phyloP scores from a whole-genome alignment of 2,797 vertebrate species.

The Cyclura pinguis region DNA sequence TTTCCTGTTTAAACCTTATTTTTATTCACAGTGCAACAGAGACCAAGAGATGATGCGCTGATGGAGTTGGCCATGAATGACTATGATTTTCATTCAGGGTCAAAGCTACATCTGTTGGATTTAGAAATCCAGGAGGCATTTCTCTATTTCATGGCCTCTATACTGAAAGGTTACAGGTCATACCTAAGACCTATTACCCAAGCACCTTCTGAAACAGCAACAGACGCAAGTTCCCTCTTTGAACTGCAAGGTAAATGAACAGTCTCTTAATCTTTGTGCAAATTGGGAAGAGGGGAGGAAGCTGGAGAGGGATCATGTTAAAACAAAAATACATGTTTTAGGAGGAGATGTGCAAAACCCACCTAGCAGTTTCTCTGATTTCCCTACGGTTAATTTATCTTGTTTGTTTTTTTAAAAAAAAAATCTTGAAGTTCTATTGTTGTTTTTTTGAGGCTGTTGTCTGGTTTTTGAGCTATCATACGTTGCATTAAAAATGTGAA shows the following conservation, averaged over 20 bases:
- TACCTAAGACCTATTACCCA: slow-evolving; percentile 96
- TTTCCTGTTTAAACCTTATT: slow-evolving; percentile 34
- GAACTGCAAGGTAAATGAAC: slow-evolving; percentile 90
- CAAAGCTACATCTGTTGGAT: slow-evolving; percentile 92
- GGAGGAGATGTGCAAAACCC: background rate
- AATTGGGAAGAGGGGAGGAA: background rate
- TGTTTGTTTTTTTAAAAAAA: no score
- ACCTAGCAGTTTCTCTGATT: background rate
- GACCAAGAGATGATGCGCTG: slow-evolving; percentile 91
- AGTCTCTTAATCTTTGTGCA: background rate
- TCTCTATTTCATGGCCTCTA: slow-evolving; percentile 97
- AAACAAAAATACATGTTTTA: background rate
- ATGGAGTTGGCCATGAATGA: slow-evolving; percentile 91
- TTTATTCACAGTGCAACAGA: slow-evolving; percentile 88
- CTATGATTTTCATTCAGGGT: slow-evolving; percentile 88
- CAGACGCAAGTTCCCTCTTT: slow-evolving; percentile 95
- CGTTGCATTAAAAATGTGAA: background rate
- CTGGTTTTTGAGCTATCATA: background rate
- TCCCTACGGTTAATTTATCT: background rate
- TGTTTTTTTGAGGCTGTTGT: background rate
- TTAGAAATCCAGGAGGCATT: slow-evolving; percentile 98
- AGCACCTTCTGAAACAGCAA: slow-evolving; percentile 97
- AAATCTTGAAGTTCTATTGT: background rate
- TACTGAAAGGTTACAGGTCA: slow-evolving; percentile 95
- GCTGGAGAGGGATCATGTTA: background rate